A percentile compares a stretch with the other conserved stretches of the same genome.
phyloP scores from a whole-genome alignment of 2,113 vertebrate genomes.

The Datnioides undecimradiatus region DNA sequence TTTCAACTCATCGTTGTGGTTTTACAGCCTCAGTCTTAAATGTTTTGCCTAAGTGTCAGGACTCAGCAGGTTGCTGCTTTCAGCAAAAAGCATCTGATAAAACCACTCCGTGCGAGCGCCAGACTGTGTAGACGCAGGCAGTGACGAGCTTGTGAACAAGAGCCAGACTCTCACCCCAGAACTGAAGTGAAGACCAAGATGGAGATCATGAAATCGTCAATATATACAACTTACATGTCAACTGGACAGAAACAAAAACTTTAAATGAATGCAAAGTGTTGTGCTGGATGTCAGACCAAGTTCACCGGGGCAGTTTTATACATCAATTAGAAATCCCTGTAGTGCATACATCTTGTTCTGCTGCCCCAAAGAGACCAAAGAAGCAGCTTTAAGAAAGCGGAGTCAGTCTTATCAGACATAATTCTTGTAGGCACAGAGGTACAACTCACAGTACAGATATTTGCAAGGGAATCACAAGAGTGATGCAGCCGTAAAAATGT shows the following conservation, averaged over 20 bases:
- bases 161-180: neutral
- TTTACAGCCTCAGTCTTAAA: too few species aligned
- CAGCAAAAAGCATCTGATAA: too few species aligned
- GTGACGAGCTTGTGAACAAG: neutral
- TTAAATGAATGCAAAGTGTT: too few species aligned
- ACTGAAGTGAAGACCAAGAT: neutral
- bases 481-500: conserved; percentile 6
- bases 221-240: too few species aligned
- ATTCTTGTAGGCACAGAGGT: neutral
- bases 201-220: too few species aligned
- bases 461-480: neutral
- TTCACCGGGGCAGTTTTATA: neutral
- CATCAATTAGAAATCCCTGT: neutral
- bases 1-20: too few species aligned
- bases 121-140: too few species aligned
- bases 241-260: too few species aligned
- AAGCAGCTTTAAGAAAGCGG: neutral
- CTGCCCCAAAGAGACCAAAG: neutral
- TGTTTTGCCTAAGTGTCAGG: too few species aligned
- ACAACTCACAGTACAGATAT: neutral
- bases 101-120: too few species aligned
- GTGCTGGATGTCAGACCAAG: neutral
- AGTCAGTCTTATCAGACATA: neutral
- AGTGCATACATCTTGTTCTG: neutral
- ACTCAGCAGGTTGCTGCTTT: too few species aligned